A percentile compares a stretch with the other conserved stretches of the same genome.
Conservation (phyloP, 1,140 invertebrate genomes). For the Onthophagus taurus region DNA sequence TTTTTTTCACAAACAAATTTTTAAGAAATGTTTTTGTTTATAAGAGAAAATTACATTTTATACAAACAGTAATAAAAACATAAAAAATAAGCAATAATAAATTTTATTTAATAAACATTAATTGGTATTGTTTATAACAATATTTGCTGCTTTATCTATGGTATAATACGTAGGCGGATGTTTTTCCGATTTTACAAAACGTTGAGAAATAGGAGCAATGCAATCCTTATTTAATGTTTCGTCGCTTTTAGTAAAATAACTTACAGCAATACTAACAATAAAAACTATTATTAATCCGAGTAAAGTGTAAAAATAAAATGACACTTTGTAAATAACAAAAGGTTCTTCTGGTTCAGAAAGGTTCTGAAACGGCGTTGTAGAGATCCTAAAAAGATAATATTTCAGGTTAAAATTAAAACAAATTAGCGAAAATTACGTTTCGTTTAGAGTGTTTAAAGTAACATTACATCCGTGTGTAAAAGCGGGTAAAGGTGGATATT, state of each 20-base stretch:
- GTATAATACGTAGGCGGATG: no score
- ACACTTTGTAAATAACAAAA: slow-evolving; percentile 9
- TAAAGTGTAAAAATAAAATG: slow-evolving; percentile 8
- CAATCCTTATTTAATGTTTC: slow-evolving; percentile 1
- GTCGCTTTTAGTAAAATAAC: slow-evolving; percentile 8
- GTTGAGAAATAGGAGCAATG: slow-evolving; percentile 1
- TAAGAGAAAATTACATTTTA: no score
- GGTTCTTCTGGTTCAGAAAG: background rate
- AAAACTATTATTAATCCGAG: slow-evolving; percentile 4
- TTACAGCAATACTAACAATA: slow-evolving; percentile 5
- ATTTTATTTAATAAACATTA: no score
- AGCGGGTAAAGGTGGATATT: background rate
- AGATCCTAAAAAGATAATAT: background rate
- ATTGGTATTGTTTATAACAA: no score
- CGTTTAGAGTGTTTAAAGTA: background rate
- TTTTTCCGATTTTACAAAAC: no score
- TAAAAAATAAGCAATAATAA: no score
- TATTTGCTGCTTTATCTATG: no score
- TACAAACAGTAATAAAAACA: no score
- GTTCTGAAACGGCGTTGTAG: background rate
- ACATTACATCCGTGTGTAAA: slow-evolving; percentile 8
- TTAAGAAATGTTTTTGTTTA: no score
- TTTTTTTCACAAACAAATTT: no score
- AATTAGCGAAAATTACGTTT: background rate
- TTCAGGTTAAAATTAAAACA: background rate